Evolutionary conservation across 2,888 invertebrate genomes (phyloP), one percentile per base, ranked within the genome.

Genomic region (Hetaerina titia): DNA sequence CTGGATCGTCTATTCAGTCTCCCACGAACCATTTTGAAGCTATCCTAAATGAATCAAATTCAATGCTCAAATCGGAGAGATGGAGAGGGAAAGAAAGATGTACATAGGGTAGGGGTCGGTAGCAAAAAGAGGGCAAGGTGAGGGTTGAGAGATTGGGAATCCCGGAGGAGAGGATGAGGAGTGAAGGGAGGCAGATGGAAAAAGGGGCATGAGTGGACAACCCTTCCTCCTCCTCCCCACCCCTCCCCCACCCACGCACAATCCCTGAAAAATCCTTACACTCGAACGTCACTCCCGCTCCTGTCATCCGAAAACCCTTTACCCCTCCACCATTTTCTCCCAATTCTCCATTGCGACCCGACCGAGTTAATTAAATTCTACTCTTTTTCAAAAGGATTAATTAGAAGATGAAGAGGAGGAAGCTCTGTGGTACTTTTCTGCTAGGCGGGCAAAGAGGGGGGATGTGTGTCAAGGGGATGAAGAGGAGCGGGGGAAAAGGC

Each of bases 351-450:
- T n/a, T 92, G 92, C 92, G 92, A 90, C 90, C 90, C 90, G 64
- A 92, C 92, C 92, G 74, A 92, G 92, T 92, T 92, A 92, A 92
- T 92, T 92, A 92, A 92, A 92, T 92, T 92, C 90, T 90, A 90
- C 90, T 90, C 92, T 92, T 92, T 92, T 92, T 92, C 92, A 92
- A 92, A 92, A 92, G 92, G 92, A 92, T 92, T 92, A 92, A 92
- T 92, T 92, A 92, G 92, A 69, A 90, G 90, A 90, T 90, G 90
- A 90, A 90, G 90, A 90, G 90, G 90, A 92, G 92, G 89, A 89
- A 89, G 89, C 89, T 89, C 89, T 64, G 31, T 63, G 17, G 63
- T 63, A 69, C 69, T 45, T 63, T 90, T 90, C 45, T 13, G 69
- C n/a, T 64, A 15, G n/a, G 69, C 74, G 57, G 89, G 69, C 19